Base-by-base conservation (phyloP, 2,797 vertebrate genomes). In the Sphenopsis melanotis region DNA sequence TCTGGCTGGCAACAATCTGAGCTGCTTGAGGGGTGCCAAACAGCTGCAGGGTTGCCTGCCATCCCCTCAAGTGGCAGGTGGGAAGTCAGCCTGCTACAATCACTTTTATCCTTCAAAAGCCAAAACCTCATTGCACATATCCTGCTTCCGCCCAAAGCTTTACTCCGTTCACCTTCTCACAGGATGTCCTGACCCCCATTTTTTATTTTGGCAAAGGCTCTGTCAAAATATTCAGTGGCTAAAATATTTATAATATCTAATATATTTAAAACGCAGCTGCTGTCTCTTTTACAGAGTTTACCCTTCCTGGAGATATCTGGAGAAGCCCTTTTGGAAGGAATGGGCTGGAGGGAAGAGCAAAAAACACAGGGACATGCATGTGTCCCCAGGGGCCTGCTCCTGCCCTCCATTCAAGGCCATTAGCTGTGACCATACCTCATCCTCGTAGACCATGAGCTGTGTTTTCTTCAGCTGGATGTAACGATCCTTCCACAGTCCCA, bases 401-500 rank as follows among this genome's bases (percentile, higher is more conserved):
- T 88, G 59, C 24, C 47, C 64, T 66, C 60, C 66, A 11, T 49
- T 64, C 44, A 29, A 59, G 18, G 50, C 55, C 4, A 0, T 66
- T 47, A 29, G 49, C 59, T 84, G 47, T 64, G 41, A 39, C 32
- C 96, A 89, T 97, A 99, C 99, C 99, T 99, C 99, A 10, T 98
- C 98, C 94, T 99, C 99, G 32, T 98, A 99, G 89, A 99, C 97
- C 52, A 98, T 93, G 3, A 99, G 93, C 95, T 99, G 98, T 0
- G 98, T 98, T 95, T 97, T 98, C 86, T 98, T 98, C 94, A 99
- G 97, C n/a, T 98, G 98, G 94, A 99, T 85, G 94, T 98, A 99
- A 29, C 99, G 98, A 80, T 99, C 99, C 95, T 99, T 99, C 96
- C 99, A 99, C 95, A 98, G 97, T 12, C 98, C 97, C 96, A 99